Evolutionary conservation across 2,888 invertebrate species (phyloP), one percentile per base, ranked within the genome.

Genomic region (Margaritifera margaritifera): DNA sequence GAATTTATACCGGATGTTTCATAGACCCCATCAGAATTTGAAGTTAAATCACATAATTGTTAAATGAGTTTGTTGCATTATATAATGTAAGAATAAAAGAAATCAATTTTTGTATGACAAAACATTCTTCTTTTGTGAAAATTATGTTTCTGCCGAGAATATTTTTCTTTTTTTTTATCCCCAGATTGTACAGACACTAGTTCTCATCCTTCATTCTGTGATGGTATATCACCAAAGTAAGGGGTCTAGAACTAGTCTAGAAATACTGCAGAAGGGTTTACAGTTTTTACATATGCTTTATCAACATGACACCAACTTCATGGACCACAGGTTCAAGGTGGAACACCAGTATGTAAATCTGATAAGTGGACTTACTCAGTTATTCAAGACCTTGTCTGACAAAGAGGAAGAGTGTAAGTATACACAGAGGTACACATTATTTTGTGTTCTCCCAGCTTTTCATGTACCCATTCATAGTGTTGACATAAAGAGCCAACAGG

Each of bases 291-390:
- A 83, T 59, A 27, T 72, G 25, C 72, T 81, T 58, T 76, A 68
- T n/a, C 80, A 80, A 55, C 70, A 64, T 68, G 77, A 80, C 52
- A 55, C 64, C 4, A 70, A 72, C 54, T 81, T 81, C 58, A 53
- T 56, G 4, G 74, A 65, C 18, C 74, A 78, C 51, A 78, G 79
- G 55, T 60, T 58, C 25, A 62, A 69, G 25, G 79, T 79, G 52
- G 75, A 81, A 58, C 75, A 81, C 65, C 66, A 74, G 53, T 83
- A 83, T 73, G 79, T 80, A 0, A 64, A 68, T 20, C 69, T 83
- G 27, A 72, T 83, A 8, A 74, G 72, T 73, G 77, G 77, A 19
- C 64, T 83, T 27, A 66, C 67, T 22, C 71, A 70, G 19, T 70
- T 80, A 31, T 72, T 79, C 53, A 76, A 42, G 42, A 42, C 42